phyloP scores from a whole-genome alignment of 2,113 vertebrate genomes.

The Saguinus midas region DNA sequence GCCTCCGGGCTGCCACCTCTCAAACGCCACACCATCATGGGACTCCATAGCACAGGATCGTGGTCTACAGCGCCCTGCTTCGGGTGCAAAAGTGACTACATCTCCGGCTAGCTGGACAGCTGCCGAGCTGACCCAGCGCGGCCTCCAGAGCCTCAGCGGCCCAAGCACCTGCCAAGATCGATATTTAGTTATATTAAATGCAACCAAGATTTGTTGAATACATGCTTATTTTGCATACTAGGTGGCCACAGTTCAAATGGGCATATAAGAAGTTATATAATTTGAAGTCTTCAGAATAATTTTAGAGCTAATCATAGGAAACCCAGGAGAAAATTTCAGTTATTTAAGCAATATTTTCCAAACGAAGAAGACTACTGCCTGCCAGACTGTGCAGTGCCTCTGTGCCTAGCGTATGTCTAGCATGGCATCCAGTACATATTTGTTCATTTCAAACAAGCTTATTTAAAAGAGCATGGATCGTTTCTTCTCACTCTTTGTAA shows the following conservation, averaged over 20 bases:
- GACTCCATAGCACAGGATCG: slow-evolving; percentile 82
- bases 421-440: neutral
- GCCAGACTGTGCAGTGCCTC: neutral
- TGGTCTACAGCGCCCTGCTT: slow-evolving; percentile 59
- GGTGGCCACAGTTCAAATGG: neutral
- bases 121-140: too few relatives aligned
- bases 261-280: neutral
- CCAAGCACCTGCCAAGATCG: too few relatives aligned
- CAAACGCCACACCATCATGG: slow-evolving; percentile 81
- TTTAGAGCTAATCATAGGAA: neutral
- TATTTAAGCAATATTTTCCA: neutral
- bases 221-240: neutral
- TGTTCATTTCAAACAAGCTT: neutral
- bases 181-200: neutral
- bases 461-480: neutral
- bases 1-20: neutral
- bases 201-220: neutral
- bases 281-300: neutral
- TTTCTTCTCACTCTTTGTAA: neutral
- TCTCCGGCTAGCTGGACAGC: neutral
- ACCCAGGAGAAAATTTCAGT: neutral
- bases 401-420: neutral
- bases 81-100: neutral
- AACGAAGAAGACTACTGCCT: neutral
- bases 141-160: neutral